Percentiles rank a stretch among this genome's conserved stretches.
Evolutionary conservation across 37 sponge, comb jelly and placozoan genomes (phyloP).

Genomic region (Dysidea cf. avara): DNA sequence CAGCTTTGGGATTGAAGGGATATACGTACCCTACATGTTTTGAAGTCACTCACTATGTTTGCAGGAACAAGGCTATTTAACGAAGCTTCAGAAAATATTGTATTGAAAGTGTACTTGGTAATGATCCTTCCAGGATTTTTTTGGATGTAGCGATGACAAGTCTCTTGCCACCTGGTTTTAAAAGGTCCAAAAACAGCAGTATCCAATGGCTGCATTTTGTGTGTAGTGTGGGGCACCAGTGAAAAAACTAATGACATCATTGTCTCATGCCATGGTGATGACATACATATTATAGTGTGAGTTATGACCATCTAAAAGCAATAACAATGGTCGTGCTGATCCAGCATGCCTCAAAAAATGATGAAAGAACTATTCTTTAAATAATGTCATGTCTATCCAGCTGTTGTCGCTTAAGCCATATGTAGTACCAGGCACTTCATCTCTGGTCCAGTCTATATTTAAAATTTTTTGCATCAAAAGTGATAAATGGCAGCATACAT

Average conservation of each 20-base stretch:
- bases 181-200: too few relatives aligned
- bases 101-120: conserved; percentile 16
- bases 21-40: conserved; percentile 33
- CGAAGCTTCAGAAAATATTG: conserved; percentile 54
- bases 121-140: conserved; percentile 28
- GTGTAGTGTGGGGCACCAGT: too few relatives aligned
- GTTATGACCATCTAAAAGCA: conserved; percentile 54
- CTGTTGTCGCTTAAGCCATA: too few relatives aligned
- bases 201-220: too few relatives aligned
- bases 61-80: conserved; percentile 15
- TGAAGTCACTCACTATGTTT: conserved; percentile 42
- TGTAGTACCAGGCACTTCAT: conserved; percentile 48
- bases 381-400: conserved; percentile 32
- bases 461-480: too few relatives aligned
- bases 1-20: too few relatives aligned
- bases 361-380: conserved; percentile 40
- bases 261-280: conserved; percentile 22
- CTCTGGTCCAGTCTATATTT: conserved; percentile 29
- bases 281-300: conserved; percentile 46
- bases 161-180: too few relatives aligned
- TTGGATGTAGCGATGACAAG: conserved; percentile 23
- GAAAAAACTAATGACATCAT: conserved; percentile 39
- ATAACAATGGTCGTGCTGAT: conserved; percentile 48
- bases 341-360: too few relatives aligned
- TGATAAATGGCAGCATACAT: too few relatives aligned